phyloP scores from a whole-genome alignment of 2,888 invertebrate species.

The Arge pagana region DNA sequence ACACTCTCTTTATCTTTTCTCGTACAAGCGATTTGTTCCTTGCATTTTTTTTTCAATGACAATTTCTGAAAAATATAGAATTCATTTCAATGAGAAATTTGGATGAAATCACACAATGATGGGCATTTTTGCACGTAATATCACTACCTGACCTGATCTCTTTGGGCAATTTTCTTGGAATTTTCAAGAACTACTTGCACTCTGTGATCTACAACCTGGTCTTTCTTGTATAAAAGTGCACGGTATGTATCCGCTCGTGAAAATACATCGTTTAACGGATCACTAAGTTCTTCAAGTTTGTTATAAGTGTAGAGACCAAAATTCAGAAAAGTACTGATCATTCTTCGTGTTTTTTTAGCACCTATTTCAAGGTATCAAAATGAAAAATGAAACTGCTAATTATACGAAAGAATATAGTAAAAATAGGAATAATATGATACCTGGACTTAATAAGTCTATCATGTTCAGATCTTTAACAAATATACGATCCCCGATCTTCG shows the following conservation, averaged over 20 bases:
- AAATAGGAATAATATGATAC: neutral
- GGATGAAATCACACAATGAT: neutral
- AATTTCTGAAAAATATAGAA: no score
- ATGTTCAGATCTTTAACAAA: slow-evolving; percentile 8
- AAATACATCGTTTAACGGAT: slow-evolving; percentile 29
- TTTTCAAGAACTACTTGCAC: slow-evolving; percentile 31
- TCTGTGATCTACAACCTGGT: slow-evolving; percentile 23
- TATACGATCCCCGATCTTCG: slow-evolving; percentile 6
- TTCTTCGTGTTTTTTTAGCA: slow-evolving; percentile 41
- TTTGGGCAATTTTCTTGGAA: slow-evolving; percentile 28
- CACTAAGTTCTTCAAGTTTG: slow-evolving; percentile 30
- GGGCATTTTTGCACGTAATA: neutral
- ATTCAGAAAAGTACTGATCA: slow-evolving; percentile 39
- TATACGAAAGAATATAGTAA: neutral
- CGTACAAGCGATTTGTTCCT: slow-evolving; percentile 16
- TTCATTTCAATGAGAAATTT: neutral
- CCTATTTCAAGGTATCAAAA: slow-evolving; percentile 43
- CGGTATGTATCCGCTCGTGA: slow-evolving; percentile 24
- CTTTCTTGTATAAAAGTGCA: slow-evolving; percentile 25
- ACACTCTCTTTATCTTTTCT: slow-evolving; percentile 20
- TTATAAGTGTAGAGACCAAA: slow-evolving; percentile 38
- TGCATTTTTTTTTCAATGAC: slow-evolving; percentile 28
- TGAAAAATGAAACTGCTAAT: neutral
- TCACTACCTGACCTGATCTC: slow-evolving; percentile 34
- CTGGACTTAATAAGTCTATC: slow-evolving; percentile 10